phyloP scores from a whole-genome alignment of 1,140 invertebrate genomes.

The Chrysopa pallens region DNA sequence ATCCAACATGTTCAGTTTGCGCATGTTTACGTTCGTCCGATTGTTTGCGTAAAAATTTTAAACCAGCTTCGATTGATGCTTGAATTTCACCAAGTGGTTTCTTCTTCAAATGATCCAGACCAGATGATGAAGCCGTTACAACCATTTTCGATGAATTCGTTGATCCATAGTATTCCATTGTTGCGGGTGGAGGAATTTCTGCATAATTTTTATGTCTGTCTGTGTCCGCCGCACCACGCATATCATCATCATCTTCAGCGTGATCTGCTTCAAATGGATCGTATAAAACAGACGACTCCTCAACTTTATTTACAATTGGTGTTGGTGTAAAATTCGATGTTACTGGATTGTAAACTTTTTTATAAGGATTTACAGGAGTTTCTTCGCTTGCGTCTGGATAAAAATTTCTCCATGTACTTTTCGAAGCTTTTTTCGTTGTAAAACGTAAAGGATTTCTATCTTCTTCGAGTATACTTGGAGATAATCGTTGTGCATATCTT shows the following conservation, averaged over 20 bases:
- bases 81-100: constrained; percentile 25
- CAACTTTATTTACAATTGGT: constrained; percentile 29
- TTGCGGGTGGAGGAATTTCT: constrained; percentile 42
- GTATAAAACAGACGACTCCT: constrained; percentile 15
- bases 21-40: constrained; percentile 23
- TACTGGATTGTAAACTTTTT: constrained; percentile 3
- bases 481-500: too few relatives aligned
- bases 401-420: too few relatives aligned
- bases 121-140: too few relatives aligned
- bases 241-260: constrained; percentile 9
- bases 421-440: constrained; percentile 4
- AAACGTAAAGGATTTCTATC: constrained; percentile 1
- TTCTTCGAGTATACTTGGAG: not conserved
- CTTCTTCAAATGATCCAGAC: constrained; percentile 10
- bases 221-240: too few relatives aligned
- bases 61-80: constrained; percentile 45
- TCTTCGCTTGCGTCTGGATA: too few relatives aligned
- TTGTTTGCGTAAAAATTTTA: constrained; percentile 42
- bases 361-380: constrained; percentile 7
- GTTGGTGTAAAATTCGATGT: constrained; percentile 11
- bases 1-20: not conserved
- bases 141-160: too few relatives aligned
- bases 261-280: constrained; percentile 5
- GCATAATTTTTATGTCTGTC: constrained; percentile 17
- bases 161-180: constrained; percentile 41